These are phyloP conservation scores for Acestrorhynchus altus DNA, from an alignment of 2,797 vertebrate species.

Conservation along the genomic window DNA sequence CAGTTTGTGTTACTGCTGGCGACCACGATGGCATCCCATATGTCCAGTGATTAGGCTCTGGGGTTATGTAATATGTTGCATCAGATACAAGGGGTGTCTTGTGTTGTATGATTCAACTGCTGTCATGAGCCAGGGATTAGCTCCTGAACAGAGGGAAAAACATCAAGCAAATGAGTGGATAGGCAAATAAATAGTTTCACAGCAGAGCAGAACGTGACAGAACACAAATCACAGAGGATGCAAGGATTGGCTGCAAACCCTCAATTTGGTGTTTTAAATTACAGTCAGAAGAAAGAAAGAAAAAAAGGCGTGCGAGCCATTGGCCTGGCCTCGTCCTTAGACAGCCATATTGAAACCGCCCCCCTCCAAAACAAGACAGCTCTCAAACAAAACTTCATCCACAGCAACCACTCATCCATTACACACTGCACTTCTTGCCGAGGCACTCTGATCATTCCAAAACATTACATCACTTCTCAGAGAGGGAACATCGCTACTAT, in stretches of 20 bases:
- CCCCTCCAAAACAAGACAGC: constrained; percentile 53
- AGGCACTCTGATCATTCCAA: constrained; percentile 71
- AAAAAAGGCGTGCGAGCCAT: constrained; percentile 29
- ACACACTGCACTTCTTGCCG: constrained; percentile 50
- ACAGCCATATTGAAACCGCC: constrained; percentile 49
- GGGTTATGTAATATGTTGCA: constrained; percentile 61
- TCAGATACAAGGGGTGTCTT: constrained; percentile 46
- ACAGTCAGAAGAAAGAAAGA: constrained; percentile 16
- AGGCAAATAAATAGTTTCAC: constrained; percentile 35
- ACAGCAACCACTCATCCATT: constrained; percentile 60
- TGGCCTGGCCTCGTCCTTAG: constrained; percentile 18
- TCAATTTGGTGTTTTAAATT: constrained; percentile 56
- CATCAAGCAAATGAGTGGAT: constrained; percentile 22
- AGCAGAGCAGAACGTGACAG: constrained; percentile 41
- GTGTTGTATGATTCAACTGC: constrained; percentile 45
- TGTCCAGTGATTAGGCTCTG: constrained; percentile 51
- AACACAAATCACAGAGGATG: constrained; percentile 51
- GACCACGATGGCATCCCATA: constrained; percentile 51
- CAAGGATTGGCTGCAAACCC: constrained; percentile 38
- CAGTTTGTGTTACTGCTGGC: constrained; percentile 44
- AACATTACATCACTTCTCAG: constrained; percentile 81
- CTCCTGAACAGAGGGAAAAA: constrained; percentile 30
- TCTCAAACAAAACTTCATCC: constrained; percentile 58
- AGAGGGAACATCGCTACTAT: constrained; percentile 73
- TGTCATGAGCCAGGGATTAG: constrained; percentile 46